Base-by-base conservation (phyloP, 92 coral and sea anemone species). In the Plumapathes pennacea region DNA sequence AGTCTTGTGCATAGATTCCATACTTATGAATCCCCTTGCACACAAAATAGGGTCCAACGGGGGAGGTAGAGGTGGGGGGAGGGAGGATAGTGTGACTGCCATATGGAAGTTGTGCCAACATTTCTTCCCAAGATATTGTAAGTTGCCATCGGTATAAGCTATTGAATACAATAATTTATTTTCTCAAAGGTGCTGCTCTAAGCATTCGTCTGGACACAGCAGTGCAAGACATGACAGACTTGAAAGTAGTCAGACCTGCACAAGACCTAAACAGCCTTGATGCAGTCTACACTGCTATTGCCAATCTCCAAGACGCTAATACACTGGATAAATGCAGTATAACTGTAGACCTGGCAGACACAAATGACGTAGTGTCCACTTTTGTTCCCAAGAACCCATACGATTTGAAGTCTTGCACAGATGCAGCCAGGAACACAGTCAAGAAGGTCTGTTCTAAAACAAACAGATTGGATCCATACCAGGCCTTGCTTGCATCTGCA, bases 141-240 rank as follows among this genome's bases (percentile, higher is more conserved):
- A 14, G 8, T n/a, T n/a, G n/a, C n/a, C n/a, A 28, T 39, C 27
- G 11, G 19, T 20, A 17, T 9, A 21, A 13, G 21, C 10, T 24
- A 15, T 42, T 32, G 26, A 0, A 42, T 21, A 30, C 7, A 19
- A 0, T 25, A 5, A 7, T 39, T 49, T 6, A 18, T 33, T 24
- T 17, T 38, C 26, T 46, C 42, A 1, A 64, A 87, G 96, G 86
- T 4, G 76, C 72, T 1, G 64, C 96, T 1, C 52, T 87, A 10
- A 83, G 89, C 67, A 83, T 87, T 29, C 86, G 96, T 40, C 39
- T 87, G 54, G 90, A 87, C 52, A 60, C 76, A 14, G 60, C 76
- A 10, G 80, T 66, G 31, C 73, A 63, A 38, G 96, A 87, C 49
- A 76, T 87, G 50, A 29, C 51, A 13, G 50, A 55, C n/a, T 32